Evolutionary conservation across 2,113 vertebrate species (phyloP).

Genomic region (Lampris incognitus): DNA sequence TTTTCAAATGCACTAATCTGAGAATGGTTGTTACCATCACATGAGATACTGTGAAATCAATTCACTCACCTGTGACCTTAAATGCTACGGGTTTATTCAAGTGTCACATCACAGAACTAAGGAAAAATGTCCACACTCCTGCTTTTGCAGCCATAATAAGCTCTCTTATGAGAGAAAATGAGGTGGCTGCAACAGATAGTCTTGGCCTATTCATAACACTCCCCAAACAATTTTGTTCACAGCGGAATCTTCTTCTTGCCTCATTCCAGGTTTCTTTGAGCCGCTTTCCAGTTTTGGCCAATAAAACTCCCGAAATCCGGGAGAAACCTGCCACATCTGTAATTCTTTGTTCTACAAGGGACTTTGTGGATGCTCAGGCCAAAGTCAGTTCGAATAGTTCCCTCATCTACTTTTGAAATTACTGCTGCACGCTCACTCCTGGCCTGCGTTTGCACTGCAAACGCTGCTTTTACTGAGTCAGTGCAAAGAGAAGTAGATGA

Average conservation of each 20-base stretch:
- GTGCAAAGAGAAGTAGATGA: no score
- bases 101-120: slow-evolving; percentile 49
- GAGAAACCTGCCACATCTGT: neutral
- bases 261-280: slow-evolving; percentile 3
- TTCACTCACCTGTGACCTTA: slow-evolving; percentile 71
- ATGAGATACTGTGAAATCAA: slow-evolving; percentile 78
- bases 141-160: slow-evolving; percentile 13
- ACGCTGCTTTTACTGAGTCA: no score
- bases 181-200: slow-evolving; percentile 13
- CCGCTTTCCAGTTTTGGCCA: neutral
- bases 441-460: no score
- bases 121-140: slow-evolving; percentile 20
- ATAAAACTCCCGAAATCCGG: neutral
- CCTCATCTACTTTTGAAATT: neutral
- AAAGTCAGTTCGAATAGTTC: neutral
- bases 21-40: slow-evolving; percentile 68
- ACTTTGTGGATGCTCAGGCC: neutral
- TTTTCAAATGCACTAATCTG: slow-evolving; percentile 62
- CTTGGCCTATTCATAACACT: slow-evolving; percentile 22
- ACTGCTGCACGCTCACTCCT: no score
- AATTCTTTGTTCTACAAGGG: neutral
- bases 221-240: neutral
- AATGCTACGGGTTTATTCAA: slow-evolving; percentile 55
- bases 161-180: slow-evolving; percentile 27
- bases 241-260: neutral